Evolutionary conservation across 1,140 invertebrate species (phyloP), one percentile per base, ranked within the genome.

Genomic region (Colletes gigas): DNA sequence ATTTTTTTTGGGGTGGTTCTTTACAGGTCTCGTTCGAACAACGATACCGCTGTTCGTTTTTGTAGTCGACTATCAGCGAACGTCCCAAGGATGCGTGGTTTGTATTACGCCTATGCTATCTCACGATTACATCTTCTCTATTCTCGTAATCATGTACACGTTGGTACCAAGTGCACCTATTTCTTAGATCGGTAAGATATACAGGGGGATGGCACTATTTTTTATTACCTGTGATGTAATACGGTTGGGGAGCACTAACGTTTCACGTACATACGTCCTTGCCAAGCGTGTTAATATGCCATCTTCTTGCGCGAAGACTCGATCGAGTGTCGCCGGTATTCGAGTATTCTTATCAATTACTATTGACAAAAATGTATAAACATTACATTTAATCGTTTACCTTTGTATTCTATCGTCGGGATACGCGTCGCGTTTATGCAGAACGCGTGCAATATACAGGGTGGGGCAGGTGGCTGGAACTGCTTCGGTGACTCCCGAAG

Each of bases 211-310:
- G 63, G 73, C 74, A 80, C 71, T 76, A 74, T 69, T 75, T 81
- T 77, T 77, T 68, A 59, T 67, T 69, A 77, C 66, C 62, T 68
- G 60, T 76, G 54, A 69, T 77, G 14, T 60, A 81, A 73, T 47
- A 54, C 50, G 78, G 62, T n/a, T 75, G 71, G 72, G 63, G 52
- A 67, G 78, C 71, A 80, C 78, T 74, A 80, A 75, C 15, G 15
- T 57, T 74, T 47, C 8, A 59, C 70, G 78, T 62, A 68, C 7
- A 41, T 79, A 68, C 7, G 52, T 79, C 60, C 77, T 79, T 47
- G 62, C 30, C 77, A 79, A 79, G 77, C 52, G 60, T 79, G 60
- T 73, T 79, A 73, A 79, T 79, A 79, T 79, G 77, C 60, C 50
- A 73, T 19, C 70, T 73, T 79, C 41, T 50, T 8, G 30, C 59